Percentiles rank a stretch among this genome's conserved stretches.
Conservation (phyloP, 2,797 vertebrate species). For the Iguana delicatissima region DNA sequence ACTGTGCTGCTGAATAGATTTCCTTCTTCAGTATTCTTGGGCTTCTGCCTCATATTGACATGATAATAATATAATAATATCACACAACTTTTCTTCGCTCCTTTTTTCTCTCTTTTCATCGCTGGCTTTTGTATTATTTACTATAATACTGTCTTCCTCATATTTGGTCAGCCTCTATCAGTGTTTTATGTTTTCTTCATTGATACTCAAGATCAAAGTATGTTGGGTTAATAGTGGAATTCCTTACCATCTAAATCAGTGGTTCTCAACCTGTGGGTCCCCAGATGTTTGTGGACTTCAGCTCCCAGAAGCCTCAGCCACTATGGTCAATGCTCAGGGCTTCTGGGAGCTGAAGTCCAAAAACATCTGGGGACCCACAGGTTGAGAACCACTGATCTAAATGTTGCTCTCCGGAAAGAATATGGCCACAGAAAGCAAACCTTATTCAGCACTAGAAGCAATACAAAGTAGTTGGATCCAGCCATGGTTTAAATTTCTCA, state of each 20-base stretch:
- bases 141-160: neutral
- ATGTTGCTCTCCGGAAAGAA: neutral
- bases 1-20: neutral
- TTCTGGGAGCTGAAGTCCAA: too few species aligned
- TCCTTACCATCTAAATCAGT: neutral
- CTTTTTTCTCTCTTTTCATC: neutral
- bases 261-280: too few species aligned
- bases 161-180: neutral
- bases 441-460: neutral
- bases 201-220: neutral
- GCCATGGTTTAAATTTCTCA: neutral
- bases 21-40: conserved; percentile 36
- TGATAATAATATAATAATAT: conserved; percentile 5
- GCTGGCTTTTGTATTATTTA: conserved; percentile 18
- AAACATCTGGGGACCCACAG: too few species aligned
- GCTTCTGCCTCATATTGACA: neutral
- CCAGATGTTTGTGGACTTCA: too few species aligned
- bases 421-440: neutral
- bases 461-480: neutral
- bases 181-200: neutral
- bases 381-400: too few species aligned
- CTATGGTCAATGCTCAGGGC: too few species aligned
- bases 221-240: neutral
- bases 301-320: too few species aligned
- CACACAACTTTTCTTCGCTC: conserved; percentile 20